Conservation (phyloP, 2,113 vertebrate genomes). For the Laterallus jamaicensis region DNA sequence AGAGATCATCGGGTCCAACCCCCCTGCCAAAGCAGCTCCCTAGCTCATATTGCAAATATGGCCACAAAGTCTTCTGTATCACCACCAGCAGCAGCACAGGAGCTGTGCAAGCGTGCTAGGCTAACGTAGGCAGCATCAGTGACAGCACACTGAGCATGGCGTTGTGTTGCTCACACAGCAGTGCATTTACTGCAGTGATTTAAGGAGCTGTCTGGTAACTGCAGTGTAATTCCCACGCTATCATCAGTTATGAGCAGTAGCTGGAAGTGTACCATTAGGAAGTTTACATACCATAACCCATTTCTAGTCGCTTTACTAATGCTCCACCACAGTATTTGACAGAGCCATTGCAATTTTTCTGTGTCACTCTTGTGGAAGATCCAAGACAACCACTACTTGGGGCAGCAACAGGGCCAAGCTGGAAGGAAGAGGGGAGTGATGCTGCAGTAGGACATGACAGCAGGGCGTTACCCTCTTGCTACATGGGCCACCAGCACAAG, state of each 20-base stretch:
- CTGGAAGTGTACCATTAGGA: not conserved
- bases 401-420: not conserved
- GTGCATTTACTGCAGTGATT: not conserved
- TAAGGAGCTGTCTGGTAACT: not conserved
- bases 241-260: not conserved
- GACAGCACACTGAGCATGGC: not conserved
- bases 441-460: not conserved
- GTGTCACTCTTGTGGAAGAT: not conserved
- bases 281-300: not conserved
- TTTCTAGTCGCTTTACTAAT: not conserved
- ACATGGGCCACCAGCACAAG: not conserved
- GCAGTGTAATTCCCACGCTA: not conserved
- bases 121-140: not conserved
- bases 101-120: not conserved
- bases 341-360: not conserved
- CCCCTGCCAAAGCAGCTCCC: too few species aligned
- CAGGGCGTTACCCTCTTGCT: not conserved
- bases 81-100: not conserved
- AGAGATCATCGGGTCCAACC: too few species aligned
- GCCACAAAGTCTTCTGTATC: not conserved
- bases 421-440: not conserved
- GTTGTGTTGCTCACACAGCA: not conserved
- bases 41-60: too few species aligned
- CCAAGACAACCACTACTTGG: not conserved
- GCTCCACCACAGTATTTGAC: not conserved